phyloP scores from a whole-genome alignment of 2,888 invertebrate species.

The Oscheius sp. region DNA sequence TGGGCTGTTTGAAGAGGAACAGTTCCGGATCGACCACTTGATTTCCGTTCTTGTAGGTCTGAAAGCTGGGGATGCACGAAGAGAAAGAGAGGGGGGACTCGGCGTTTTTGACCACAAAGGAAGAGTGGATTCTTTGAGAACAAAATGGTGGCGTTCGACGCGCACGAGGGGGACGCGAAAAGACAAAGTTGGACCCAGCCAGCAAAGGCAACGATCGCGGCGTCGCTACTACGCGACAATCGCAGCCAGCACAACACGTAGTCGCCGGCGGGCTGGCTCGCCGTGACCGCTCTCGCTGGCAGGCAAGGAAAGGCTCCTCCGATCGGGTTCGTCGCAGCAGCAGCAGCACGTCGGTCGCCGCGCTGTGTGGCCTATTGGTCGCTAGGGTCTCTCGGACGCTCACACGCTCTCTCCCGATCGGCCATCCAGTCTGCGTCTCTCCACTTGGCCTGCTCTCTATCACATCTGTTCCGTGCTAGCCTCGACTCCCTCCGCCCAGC shows the following conservation, averaged over 20 bases:
- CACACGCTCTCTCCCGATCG: background rate
- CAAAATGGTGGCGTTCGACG: constrained; percentile 6
- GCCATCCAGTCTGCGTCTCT: constrained; percentile 2
- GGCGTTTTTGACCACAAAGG: background rate
- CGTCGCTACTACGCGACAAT: constrained; percentile 25
- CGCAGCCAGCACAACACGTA: constrained; percentile 30
- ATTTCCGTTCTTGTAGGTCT: constrained; percentile 83
- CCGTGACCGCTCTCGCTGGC: constrained; percentile 21
- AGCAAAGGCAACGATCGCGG: constrained; percentile 17
- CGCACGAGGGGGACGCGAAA: background rate
- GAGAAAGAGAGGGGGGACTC: background rate
- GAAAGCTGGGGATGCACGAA: constrained; percentile 54
- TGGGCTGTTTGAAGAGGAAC: constrained; percentile 82
- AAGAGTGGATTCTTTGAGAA: background rate
- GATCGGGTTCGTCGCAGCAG: too few relatives aligned
- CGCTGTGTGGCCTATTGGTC: too few relatives aligned
- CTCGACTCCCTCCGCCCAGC: constrained; percentile 1
- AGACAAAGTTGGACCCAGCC: background rate
- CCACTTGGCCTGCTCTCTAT: background rate
- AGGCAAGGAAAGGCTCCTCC: too few relatives aligned
- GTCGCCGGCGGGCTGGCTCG: constrained; percentile 17
- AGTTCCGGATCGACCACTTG: constrained; percentile 91
- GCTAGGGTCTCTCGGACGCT: too few relatives aligned
- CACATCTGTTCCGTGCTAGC: constrained; percentile 1
- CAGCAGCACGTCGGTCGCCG: too few relatives aligned